phyloP scores from a whole-genome alignment of 2,888 invertebrate genomes.

The Caradrina clavipalpis region DNA sequence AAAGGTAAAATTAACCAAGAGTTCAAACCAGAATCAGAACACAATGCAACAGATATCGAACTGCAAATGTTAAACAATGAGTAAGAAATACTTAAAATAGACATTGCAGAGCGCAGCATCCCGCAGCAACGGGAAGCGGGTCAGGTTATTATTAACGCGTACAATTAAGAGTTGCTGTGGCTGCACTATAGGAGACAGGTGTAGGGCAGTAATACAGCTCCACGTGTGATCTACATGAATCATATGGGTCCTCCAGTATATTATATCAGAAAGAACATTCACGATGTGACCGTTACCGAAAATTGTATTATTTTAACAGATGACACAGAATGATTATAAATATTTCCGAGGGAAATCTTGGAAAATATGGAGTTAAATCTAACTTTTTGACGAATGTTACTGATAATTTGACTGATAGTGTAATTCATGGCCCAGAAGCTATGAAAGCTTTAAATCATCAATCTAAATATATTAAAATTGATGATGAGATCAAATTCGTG shows the following conservation, averaged over 20 bases:
- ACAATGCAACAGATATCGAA: constrained; percentile 37
- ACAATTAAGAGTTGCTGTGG: constrained; percentile 62
- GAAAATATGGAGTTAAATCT: background rate
- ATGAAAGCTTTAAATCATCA: background rate
- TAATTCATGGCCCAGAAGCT: background rate
- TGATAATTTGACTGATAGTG: background rate
- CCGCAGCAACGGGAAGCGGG: constrained; percentile 62
- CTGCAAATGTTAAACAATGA: constrained; percentile 70
- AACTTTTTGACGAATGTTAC: background rate
- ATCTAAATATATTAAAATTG: background rate
- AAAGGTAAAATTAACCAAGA: constrained; percentile 4
- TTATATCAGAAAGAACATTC: background rate
- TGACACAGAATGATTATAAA: background rate
- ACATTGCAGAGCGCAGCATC: constrained; percentile 64
- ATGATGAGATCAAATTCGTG: background rate
- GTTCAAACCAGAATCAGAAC: constrained; percentile 31
- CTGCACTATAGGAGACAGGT: constrained; percentile 27
- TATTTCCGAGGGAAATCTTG: background rate
- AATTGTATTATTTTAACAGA: background rate
- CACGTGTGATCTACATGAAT: constrained; percentile 22
- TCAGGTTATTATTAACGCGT: constrained; percentile 66
- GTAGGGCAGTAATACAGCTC: constrained; percentile 49
- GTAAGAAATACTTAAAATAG: constrained; percentile 74
- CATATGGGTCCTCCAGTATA: background rate
- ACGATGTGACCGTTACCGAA: background rate